Base-by-base conservation (phyloP, 2,888 invertebrate genomes). In the Sclerodermus sp. region DNA sequence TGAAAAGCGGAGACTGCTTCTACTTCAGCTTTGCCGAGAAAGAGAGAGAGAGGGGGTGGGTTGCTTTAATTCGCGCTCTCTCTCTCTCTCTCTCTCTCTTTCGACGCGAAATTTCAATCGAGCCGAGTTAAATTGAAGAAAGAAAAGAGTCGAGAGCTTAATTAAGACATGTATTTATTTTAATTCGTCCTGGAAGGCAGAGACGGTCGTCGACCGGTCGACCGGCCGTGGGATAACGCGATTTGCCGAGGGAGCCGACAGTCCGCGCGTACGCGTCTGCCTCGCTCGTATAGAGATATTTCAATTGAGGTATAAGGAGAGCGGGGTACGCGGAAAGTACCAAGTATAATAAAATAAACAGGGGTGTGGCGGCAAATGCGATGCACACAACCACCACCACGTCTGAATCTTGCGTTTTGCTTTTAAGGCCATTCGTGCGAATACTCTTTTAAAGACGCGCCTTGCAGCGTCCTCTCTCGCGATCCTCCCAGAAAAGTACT, bases 151-250 rank as follows among this genome's bases (percentile, higher is more conserved):
- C n/a, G n/a, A n/a, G n/a, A n/a, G 68, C 74, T 76, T 74, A 75
- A 75, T 76, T 75, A 75, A 75, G 74, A 76, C 75, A 75, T 74
- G 74, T 73, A 75, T 75, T 75, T 73, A 75, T 76, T 76, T 76
- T 74, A 76, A 76, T 76, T 76, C 65, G 68, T 66, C 65, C 67
- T 66, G 64, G 66, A 68, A 49, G 60, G 62, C 57, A 55, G 68
- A 69, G 67, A 70, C 68, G 66, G 68, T 58, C 64, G 66, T 69
- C 68, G 66, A 67, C 58, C 64, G 66, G 60, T 60, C 61, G 55
- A 59, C 64, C 52, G 63, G 55, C 62, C 63, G 62, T 64, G 59
- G 71, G 70, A 71, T 73, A 74, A 74, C 72, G 66, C 70, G 74
- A 75, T 76, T 75, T 74, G 68, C 75, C 73, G 70, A 71, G 70